Base-by-base conservation (phyloP, 1,140 invertebrate species). In the Antheraea mylitta region DNA sequence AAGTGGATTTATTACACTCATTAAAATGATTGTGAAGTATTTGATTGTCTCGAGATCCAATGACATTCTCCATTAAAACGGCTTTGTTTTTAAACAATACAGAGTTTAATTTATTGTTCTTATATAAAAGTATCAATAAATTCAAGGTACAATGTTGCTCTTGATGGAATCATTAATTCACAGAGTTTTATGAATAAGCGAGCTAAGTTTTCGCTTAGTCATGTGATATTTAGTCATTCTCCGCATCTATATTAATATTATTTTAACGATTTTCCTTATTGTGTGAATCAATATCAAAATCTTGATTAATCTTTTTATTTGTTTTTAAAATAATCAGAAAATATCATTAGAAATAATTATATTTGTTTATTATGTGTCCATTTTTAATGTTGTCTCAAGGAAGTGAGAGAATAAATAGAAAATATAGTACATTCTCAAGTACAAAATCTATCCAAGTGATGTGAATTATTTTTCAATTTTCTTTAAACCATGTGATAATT, bases 121-220 rank as follows among this genome's bases (percentile, higher is more conserved):
- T 13, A n/a, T 53, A 53, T 53, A 53, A 53, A 53, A n/a, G 45
- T 53, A 53, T 53, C 45, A 53, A 16, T 53, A 53, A 53, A 16
- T 53, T 53, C 13, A 16, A 16, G 45, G 45, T 13, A 53, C 45
- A 53, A 53, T 53, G 45, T 53, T 53, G 16, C 45, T 53, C 45
- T 53, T 53, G 45, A 53, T 53, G 45, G 45, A 53, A 53, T 53
- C 45, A 53, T 53, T 53, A 53, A 53, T 53, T 53, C 16, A 13
- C 45, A 16, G 45, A 13, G 45, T 53, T 53, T 53, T 53, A 16
- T 53, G 45, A 53, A 53, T 53, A 53, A 53, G 45, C 45, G 45
- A 53, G 45, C 5, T 16, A 16, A 16, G 45, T 53, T 53, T 53
- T 53, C 45, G 45, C 45, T 53, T 13, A 53, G 45, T 53, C 45